Conservation (phyloP, 2,888 invertebrate genomes). For the Erebia palarica region DNA sequence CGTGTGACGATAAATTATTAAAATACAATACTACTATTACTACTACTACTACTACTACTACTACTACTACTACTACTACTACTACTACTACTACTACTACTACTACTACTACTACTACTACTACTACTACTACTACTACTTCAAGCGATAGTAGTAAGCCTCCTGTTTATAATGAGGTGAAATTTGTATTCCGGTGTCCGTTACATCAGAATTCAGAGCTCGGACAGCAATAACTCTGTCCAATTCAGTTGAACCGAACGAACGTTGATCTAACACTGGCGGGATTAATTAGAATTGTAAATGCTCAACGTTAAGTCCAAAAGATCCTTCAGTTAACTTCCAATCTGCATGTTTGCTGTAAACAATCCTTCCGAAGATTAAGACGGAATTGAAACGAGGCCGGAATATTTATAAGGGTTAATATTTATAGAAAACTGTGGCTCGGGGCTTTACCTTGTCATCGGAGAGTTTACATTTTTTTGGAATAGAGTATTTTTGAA, state of each 20-base stretch:
- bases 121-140: too few relatives aligned
- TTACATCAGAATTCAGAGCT: slow-evolving; percentile 75
- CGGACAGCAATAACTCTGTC: slow-evolving; percentile 58
- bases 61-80: too few relatives aligned
- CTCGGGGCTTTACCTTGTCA: slow-evolving; percentile 22
- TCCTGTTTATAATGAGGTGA: not conserved
- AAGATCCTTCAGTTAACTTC: slow-evolving; percentile 72
- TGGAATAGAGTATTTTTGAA: not conserved
- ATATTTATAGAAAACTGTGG: slow-evolving; percentile 50
- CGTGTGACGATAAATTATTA: too few relatives aligned
- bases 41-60: too few relatives aligned
- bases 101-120: too few relatives aligned
- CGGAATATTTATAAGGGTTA: slow-evolving; percentile 72
- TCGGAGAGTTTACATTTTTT: slow-evolving; percentile 20
- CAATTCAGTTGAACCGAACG: slow-evolving; percentile 64
- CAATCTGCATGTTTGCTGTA: slow-evolving; percentile 77
- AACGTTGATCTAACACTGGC: slow-evolving; percentile 67
- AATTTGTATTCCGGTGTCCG: slow-evolving; percentile 45
- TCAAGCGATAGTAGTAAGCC: not conserved
- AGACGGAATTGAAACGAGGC: slow-evolving; percentile 64
- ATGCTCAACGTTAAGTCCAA: slow-evolving; percentile 63
- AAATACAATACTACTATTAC: too few relatives aligned
- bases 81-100: too few relatives aligned
- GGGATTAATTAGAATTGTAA: slow-evolving; percentile 80
- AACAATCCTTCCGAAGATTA: slow-evolving; percentile 80